A percentile compares a stretch with the other conserved stretches of the same genome.
Evolutionary conservation across 2,888 invertebrate genomes (phyloP).

Genomic region (Spodoptera littoralis): DNA sequence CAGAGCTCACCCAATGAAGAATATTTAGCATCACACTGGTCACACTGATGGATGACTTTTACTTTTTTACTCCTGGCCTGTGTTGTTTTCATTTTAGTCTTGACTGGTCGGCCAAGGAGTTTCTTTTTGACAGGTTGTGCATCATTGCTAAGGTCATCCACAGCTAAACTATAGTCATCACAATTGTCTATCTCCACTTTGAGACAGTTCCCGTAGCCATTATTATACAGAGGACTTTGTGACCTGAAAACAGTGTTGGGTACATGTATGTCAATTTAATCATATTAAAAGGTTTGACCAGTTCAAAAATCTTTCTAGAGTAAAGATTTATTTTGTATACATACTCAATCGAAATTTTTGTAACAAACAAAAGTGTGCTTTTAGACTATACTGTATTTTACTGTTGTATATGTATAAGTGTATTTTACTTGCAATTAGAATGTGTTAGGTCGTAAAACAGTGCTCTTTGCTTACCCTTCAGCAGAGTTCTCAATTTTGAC

Average conservation of each 20-base stretch:
- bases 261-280: too few species aligned
- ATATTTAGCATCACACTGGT: slow-evolving; percentile 81
- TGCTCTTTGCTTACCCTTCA: slow-evolving; percentile 57
- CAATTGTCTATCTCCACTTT: slow-evolving; percentile 68
- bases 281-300: too few species aligned
- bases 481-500: slow-evolving; percentile 70
- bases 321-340: too few species aligned
- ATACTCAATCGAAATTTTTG: too few species aligned
- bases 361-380: too few species aligned
- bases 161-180: slow-evolving; percentile 66
- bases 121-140: slow-evolving; percentile 57
- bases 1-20: slow-evolving; percentile 71
- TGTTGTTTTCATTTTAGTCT: slow-evolving; percentile 56
- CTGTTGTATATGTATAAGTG: too few species aligned
- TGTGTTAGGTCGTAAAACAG: too few species aligned
- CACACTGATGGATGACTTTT: slow-evolving; percentile 77
- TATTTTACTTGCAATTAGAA: too few species aligned
- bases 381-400: too few species aligned
- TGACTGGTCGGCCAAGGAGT: slow-evolving; percentile 44
- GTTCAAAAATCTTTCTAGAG: too few species aligned
- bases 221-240: slow-evolving; percentile 67
- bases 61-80: slow-evolving; percentile 56
- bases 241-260: slow-evolving; percentile 61
- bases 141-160: slow-evolving; percentile 62
- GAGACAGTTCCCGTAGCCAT: slow-evolving; percentile 63